Evolutionary conservation across 2,888 invertebrate species (phyloP).

Genomic region (Mimachlamys varia): DNA sequence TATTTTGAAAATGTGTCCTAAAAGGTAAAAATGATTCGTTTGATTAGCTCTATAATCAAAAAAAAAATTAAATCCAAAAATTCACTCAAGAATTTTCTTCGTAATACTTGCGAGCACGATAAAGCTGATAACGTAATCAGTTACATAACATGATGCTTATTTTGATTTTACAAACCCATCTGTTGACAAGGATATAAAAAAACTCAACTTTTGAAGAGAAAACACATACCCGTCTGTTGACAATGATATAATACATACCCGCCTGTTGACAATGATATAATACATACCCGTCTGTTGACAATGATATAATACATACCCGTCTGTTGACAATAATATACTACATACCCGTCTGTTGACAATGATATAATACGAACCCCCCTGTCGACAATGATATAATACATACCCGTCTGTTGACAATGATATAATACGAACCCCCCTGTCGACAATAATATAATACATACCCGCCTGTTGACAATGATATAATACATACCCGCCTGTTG

Average conservation of each 20-base stretch:
- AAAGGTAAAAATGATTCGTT: not conserved
- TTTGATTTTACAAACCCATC: not conserved
- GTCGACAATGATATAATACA: not conserved
- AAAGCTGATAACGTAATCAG: too few species aligned
- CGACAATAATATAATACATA: not conserved
- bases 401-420: slow-evolving; percentile 5
- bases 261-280: not conserved
- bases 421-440: not conserved
- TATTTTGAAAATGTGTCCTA: not conserved
- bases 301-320: not conserved
- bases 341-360: not conserved
- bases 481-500: not conserved
- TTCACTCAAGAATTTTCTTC: too few species aligned
- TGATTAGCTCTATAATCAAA: too few species aligned
- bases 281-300: not conserved
- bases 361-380: not conserved
- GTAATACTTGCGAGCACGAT: too few species aligned
- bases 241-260: not conserved
- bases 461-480: slow-evolving; percentile 9
- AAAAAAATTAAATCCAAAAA: too few species aligned
- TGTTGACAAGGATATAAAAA: too few species aligned
- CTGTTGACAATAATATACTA: not conserved
- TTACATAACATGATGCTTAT: too few species aligned
- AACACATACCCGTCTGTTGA: not conserved
- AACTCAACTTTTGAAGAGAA: not conserved